Base-by-base conservation (phyloP, 2,113 vertebrate species). In the Atlantisia rogersi region DNA sequence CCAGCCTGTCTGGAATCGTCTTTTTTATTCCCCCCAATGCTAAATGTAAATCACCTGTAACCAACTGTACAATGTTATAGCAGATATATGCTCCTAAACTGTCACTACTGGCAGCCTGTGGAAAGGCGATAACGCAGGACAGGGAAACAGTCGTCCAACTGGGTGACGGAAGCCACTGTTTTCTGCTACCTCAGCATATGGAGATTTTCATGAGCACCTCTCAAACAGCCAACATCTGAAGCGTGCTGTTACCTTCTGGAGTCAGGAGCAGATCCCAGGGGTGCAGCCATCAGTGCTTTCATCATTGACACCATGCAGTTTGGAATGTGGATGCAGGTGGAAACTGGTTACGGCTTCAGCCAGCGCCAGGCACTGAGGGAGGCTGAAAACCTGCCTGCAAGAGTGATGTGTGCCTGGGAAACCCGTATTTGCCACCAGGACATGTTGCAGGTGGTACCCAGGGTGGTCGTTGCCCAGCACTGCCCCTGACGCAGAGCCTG, bases 251-350 rank as follows among this genome's bases (percentile, higher is more conserved):
- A 53, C 59, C 44, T 73, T 89, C 59, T 25, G 64, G 68, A 89
- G 37, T 32, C 37, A 63, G 20, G 52, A 88, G 25, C 1, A 58
- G 76, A 83, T 7, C 20, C 24, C 56, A n/a, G 44, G 46, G 22
- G 37, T 68, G 56, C 65, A 75, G 20, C 39, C 79, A 40, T 64
- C 35, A 42, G 32, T 39, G 71, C 75, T 77, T 86, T 60, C 29
- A 32, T 60, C 53, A 73, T 80, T 86, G 69, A 81, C 55, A 42
- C 18, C 3, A 21, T n/a, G 13, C 37, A 48, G 35, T 21, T 77
- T 1, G 6, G 83, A 83, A 28, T 32, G 59, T 25, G 58, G 50
- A 44, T 11, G 15, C 28, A 48, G 0, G 0, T 48, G 62, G 67
- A 64, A 88, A 82, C 13, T 10, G 55, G 39, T 44, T n/a, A 4